Evolutionary conservation across 2,797 vertebrate genomes (phyloP), one percentile per base, ranked within the genome.

Genomic region (Scarus forsteni): DNA sequence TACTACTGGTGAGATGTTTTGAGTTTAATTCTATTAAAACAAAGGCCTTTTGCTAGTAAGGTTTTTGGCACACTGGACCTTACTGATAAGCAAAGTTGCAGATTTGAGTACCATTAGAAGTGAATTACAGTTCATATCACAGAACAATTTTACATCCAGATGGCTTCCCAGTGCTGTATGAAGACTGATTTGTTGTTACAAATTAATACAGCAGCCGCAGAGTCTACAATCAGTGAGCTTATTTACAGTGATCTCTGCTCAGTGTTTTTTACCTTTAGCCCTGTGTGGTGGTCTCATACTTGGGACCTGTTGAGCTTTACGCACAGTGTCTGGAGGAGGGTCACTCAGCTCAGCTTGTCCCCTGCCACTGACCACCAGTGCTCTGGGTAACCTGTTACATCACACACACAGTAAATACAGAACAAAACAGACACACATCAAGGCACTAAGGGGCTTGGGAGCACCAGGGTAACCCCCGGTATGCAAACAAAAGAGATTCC

Each of bases 401-500:
- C 65, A 75, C 39, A 58, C 61, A 46, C 66, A 52, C 42, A 70
- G 42, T 19, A 52, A 55, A 62, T 58, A 60, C 44, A 56, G 14
- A 15, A 18, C 69, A 60, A 38, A 59, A 40, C 46, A 86, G 38
- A 46, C 18, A 50, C 39, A 8, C 60, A 1, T 6, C 43, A 11
- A 9, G 77, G 49, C 49, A 19, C 49, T 10, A 12, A 27, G 58
- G 48, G 42, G 48, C 45, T 70, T 27, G 8, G 66, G 57, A 39
- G 70, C 70, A 40, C 53, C 43, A 38, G 67, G 56, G 63, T 48
- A 75, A 61, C 52, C 68, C 38, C 65, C 27, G 39, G 49, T 49
- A 70, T 75, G 65, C 61, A 84, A 80, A 80, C 72, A 72, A 64
- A 72, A 71, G 52, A 67, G 55, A 68, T 70, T 58, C 58, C 73